Evolutionary conservation across 2,113 vertebrate species (phyloP), one percentile per base, ranked within the genome.

Genomic region (Chitala chitala): DNA sequence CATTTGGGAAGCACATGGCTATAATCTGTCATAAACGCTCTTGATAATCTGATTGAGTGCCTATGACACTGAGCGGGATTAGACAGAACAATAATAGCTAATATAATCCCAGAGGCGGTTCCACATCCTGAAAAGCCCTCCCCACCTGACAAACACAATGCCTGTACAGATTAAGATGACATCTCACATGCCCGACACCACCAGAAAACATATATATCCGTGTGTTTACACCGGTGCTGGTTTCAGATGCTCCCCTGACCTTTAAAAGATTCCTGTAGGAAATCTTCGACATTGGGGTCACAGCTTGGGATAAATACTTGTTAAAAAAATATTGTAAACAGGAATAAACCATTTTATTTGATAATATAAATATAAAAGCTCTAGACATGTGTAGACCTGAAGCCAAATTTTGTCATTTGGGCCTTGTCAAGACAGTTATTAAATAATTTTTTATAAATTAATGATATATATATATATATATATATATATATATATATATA

Each of bases 51-150:
- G 91, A 90, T 85, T 86, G 81, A 91, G 77, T 88, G 86, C 77
- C 81, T 82, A 71, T 90, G 91, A 91, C 91, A 91, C 83, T 91
- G 85, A 92, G 88, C 87, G 76, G 90, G 90, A 90, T 91, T 91
- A 89, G 53, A 44, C 82, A 77, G 81, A 81, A 84, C 86, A 91
- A 91, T 92, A 90, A 91, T 91, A 91, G 91, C 86, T 87, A 85
- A 91, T 88, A 91, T 89, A 89, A 91, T 82, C 50, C 88, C 82
- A 78, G 33, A 53, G 9, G 58, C 8, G 8, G 33, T n/a, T 66
- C 63, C 15, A 40, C 5, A 40, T 40, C 3, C 36, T 17, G 36
- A 20, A n/a, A 31, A 54, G 12, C 29, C 68, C 53, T 50, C 50
- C 55, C 22, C 55, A 58, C 55, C 22, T 9, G 68, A 26, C 48